Evolutionary conservation across 2,797 vertebrate species (phyloP).

Genomic region (Coilia nasus): DNA sequence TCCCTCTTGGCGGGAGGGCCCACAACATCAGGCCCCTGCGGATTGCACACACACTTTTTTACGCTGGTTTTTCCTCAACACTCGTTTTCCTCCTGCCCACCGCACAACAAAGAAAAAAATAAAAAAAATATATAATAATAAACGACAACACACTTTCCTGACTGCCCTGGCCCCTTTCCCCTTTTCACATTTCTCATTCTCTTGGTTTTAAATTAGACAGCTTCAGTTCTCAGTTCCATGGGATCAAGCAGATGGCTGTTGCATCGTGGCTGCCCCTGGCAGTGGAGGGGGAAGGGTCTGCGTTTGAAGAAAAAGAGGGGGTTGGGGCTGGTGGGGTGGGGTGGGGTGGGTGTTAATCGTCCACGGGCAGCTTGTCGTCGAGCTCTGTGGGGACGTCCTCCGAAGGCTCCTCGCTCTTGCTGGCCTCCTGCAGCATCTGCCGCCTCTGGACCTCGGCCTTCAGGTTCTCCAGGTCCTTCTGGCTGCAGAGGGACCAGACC

Average conservation of each 20-base stretch:
- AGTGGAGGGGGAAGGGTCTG: conserved; percentile 57
- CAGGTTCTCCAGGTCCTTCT: conserved; percentile 97
- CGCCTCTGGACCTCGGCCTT: conserved; percentile 96
- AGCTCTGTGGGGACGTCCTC: conserved; percentile 71
- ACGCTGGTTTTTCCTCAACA: conserved; percentile 47
- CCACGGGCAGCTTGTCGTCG: conserved; percentile 78
- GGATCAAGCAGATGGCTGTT: conserved; percentile 67
- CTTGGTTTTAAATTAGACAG: conserved; percentile 67
- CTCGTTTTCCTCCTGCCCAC: conserved; percentile 39
- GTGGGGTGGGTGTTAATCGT: conserved; percentile 66
- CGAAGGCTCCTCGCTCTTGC: conserved; percentile 74
- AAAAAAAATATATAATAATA: conserved; percentile 3
- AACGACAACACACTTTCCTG: conserved; percentile 42
- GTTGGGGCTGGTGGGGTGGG: neutral
- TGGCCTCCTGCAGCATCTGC: conserved; percentile 90
- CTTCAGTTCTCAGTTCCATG: conserved; percentile 66
- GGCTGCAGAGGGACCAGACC: conserved; percentile 70
- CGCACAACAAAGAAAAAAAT: conserved; percentile 46
- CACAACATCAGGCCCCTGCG: conserved; percentile 42
- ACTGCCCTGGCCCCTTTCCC: conserved; percentile 54
- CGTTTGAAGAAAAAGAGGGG: neutral
- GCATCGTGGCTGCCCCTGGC: conserved; percentile 61
- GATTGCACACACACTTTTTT: conserved; percentile 62
- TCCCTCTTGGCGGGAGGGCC: conserved; percentile 47
- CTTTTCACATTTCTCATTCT: conserved; percentile 59